Conservation (phyloP, 1,140 invertebrate genomes). For the Brachionus sp. region DNA sequence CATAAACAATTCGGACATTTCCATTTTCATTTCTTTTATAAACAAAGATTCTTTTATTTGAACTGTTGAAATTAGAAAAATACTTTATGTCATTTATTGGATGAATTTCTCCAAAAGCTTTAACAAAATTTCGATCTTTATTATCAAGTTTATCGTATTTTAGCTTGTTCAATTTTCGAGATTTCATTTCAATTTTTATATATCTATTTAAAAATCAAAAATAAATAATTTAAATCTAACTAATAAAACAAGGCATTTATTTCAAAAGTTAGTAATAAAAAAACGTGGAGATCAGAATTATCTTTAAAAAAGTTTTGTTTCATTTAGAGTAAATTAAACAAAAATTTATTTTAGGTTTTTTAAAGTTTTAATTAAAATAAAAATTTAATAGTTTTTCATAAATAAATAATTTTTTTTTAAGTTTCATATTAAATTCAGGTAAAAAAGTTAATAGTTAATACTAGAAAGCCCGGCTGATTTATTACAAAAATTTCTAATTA, state of each 20-base stretch:
- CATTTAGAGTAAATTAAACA: no score
- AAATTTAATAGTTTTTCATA: no score
- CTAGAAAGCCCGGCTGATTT: no score
- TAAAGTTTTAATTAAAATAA: no score
- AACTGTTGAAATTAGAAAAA: not conserved
- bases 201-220: not conserved
- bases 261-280: not conserved
- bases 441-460: no score
- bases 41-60: not conserved
- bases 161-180: not conserved
- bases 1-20: conserved; percentile 14
- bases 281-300: not conserved
- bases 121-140: conserved; percentile 21
- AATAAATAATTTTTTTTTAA: no score
- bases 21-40: not conserved
- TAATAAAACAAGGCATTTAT: not conserved
- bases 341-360: no score
- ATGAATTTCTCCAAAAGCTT: conserved; percentile 36
- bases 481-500: no score
- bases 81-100: conserved; percentile 34
- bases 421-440: no score
- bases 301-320: not conserved
- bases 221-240: not conserved
- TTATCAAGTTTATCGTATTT: conserved; percentile 13
- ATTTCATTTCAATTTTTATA: not conserved